Evolutionary conservation across 2,888 invertebrate species (phyloP), one percentile per base, ranked within the genome.

Genomic region (Colletes collaris): DNA sequence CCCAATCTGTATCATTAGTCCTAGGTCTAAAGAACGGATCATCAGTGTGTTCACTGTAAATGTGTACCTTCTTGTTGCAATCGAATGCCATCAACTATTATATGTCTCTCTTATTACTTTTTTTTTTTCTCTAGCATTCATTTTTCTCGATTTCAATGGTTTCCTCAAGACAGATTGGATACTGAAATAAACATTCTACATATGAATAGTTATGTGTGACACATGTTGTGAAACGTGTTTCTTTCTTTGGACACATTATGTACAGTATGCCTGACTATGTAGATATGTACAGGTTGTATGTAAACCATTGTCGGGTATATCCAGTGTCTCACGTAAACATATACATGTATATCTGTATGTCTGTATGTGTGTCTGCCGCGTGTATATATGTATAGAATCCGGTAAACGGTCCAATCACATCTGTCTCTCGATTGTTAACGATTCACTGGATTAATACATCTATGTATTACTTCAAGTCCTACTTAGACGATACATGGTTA

Each of bases 111-210:
- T 62, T 37, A 8, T 55, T n/a, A 46, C 8, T 67, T 27, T 63
- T 53, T 35, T 46, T 44, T 11, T 6, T 0, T 7, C 16, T 11
- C 27, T 13, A 53, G 63, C 56, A 67, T 64, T 55, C 44, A 46
- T 65, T 77, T 59, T 19, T 59, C 35, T 16, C n/a, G 44, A 52
- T 53, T 69, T n/a, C 50, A 35, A 55, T 40, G 50, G 72, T 72
- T 71, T 76, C 84, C 76, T 63, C 84, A 93, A 94, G 94, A 94
- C 94, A 95, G 95, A 95, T 95, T 95, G 95, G 94, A 94, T 93
- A 94, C 94, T 94, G 94, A 94, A 94, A 94, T 94, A 93, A 94
- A 95, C 94, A 95, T 95, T 94, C 94, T 94, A 94, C 94, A 94
- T 94, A 92, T 92, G 90, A 91, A 70, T 76, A 78, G 87, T 89